Conservation (phyloP, 2,888 invertebrate genomes). For the Nysson spinosus region DNA sequence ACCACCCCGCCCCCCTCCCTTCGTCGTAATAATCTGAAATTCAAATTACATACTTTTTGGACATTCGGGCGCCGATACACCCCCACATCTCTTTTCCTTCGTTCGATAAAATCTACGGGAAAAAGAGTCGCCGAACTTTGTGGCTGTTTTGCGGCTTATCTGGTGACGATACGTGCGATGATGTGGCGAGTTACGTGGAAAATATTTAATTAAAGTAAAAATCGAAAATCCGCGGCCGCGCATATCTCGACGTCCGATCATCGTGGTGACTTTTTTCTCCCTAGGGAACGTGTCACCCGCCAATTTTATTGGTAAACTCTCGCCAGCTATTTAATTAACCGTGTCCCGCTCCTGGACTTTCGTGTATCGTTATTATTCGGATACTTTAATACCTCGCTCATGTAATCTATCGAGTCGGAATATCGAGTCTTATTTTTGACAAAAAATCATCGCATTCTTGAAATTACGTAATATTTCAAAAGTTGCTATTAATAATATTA, state of each 20-base stretch:
- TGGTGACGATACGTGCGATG: conserved; percentile 38
- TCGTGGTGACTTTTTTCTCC: conserved; percentile 47
- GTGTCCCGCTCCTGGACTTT: conserved; percentile 37
- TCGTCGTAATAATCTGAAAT: conserved; percentile 48
- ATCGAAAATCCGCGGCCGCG: conserved; percentile 70
- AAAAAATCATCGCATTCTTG: no score
- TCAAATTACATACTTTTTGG: no score
- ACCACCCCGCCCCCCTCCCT: conserved; percentile 7
- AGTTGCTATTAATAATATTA: no score
- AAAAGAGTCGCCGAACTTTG: conserved; percentile 44
- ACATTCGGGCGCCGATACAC: no score
- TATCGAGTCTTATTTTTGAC: background rate
- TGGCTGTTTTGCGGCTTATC: conserved; percentile 30
- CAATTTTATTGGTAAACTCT: conserved; percentile 65
- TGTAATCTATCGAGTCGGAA: background rate
- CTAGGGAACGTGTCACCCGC: conserved; percentile 55
- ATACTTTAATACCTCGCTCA: background rate
- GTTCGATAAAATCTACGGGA: conserved; percentile 17
- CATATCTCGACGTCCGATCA: conserved; percentile 58
- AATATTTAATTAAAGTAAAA: conserved; percentile 76
- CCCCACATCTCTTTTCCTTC: no score
- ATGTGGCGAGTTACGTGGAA: conserved; percentile 48
- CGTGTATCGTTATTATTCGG: background rate
- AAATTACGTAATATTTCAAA: no score
- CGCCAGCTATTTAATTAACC: conserved; percentile 70